Evolutionary conservation across 2,113 vertebrate genomes (phyloP).

Genomic region (Strigops habroptila): DNA sequence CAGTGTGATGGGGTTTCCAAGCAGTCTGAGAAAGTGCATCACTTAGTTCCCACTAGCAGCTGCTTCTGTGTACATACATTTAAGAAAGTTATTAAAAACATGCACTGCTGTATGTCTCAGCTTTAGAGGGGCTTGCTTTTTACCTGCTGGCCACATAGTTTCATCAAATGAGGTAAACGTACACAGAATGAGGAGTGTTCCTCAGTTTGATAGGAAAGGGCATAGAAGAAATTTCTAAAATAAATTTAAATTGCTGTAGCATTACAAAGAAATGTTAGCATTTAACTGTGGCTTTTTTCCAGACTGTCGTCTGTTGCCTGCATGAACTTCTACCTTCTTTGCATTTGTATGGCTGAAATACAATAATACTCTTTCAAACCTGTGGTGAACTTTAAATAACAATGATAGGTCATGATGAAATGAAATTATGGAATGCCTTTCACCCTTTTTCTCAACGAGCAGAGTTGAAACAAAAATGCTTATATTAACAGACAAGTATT

Average conservation of each 20-base stretch:
- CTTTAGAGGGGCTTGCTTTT: neutral
- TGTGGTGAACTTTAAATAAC: neutral
- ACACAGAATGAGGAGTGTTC: neutral
- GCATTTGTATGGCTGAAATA: neutral
- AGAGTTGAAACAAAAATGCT: neutral
- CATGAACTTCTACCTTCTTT: neutral
- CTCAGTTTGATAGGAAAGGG: neutral
- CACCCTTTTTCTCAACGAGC: neutral
- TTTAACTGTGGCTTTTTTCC: neutral
- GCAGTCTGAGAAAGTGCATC: neutral
- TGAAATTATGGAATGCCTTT: neutral
- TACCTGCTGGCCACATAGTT: neutral
- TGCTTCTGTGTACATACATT: neutral
- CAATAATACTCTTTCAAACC: neutral
- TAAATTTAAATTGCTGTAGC: neutral
- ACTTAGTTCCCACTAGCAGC: neutral
- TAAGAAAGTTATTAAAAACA: neutral
- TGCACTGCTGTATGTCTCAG: neutral
- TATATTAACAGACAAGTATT: neutral
- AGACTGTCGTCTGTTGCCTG: neutral
- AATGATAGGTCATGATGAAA: neutral
- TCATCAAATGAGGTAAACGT: neutral
- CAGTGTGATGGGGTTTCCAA: neutral
- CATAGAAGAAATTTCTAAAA: neutral
- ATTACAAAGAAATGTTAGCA: neutral